Percentiles rank a stretch among this genome's conserved stretches.
phyloP scores from a whole-genome alignment of 2,797 vertebrate species.

The Argya squamiceps region DNA sequence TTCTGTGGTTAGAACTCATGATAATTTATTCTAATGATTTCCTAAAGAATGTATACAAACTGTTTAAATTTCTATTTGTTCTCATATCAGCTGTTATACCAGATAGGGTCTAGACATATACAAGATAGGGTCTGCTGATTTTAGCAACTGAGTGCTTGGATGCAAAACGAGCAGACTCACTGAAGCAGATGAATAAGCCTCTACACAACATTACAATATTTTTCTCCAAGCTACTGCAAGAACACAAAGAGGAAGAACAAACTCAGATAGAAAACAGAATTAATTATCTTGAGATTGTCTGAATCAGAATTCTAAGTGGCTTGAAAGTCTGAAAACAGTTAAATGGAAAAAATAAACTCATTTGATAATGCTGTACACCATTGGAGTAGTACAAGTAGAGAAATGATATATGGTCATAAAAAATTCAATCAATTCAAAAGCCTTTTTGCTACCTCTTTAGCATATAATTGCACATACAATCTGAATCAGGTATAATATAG shows the following conservation, averaged over 20 bases:
- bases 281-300: background rate
- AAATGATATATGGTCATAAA: background rate
- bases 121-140: background rate
- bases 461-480: background rate
- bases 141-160: background rate
- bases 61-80: background rate
- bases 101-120: background rate
- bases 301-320: background rate
- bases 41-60: background rate
- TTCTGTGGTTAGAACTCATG: background rate
- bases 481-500: background rate
- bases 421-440: background rate
- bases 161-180: background rate
- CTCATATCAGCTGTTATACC: background rate
- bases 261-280: background rate
- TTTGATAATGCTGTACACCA: background rate
- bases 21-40: background rate
- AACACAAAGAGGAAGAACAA: background rate
- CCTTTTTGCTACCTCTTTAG: background rate
- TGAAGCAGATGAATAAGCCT: background rate
- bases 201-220: background rate
- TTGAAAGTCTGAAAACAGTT: background rate
- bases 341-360: background rate
- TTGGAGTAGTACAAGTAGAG: background rate
- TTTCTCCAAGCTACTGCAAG: background rate